Base-by-base conservation (phyloP, 2,113 vertebrate genomes). In the Beaufortia kweichowensis region DNA sequence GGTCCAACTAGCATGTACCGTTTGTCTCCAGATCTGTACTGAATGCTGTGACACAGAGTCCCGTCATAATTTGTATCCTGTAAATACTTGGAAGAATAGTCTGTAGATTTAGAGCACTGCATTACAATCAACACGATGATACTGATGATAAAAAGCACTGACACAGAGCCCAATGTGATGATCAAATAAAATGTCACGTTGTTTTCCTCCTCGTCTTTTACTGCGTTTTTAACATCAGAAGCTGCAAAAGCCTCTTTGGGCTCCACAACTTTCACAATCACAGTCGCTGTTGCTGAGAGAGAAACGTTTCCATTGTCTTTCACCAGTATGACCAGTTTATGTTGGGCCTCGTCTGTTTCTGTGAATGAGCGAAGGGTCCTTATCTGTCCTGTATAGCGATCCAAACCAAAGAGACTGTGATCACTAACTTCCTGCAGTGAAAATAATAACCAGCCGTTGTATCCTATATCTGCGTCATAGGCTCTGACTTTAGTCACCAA, bases 1-100 rank as follows among this genome's bases (percentile, higher is more conserved):
- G 86, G 85, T 74, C 83, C 82, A 77, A 87, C 85, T 66, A 87
- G 67, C 85, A 88, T 86, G 79, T 86, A 85, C 0, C 80, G 78
- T 73, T 84, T 85, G 71, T 88, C 84, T 79, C 80, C 85, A 50
- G 85, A 86, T 79, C 84, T 83, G 78, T 88, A 84, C 75, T 82
- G 83, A 29, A 84, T 82, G 71, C 82, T 84, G 79, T 84, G 76
- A 64, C 82, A 78, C 66, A 80, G 26, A 43, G 79, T 79, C 39
- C 79, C 79, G 21, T 80, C 79, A 14, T 80, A 80, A 63, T 75
- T 76, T 11, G 65, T 31, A 21, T 80, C 79, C 41, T 80, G 64
- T 31, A 80, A 56, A 31, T 70, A 80, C 14, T 80, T 80, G 2
- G 72, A 63, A 0, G 79, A 57, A 75, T 46, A 76, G 57, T 80